These are phyloP conservation scores for Augochlorella aurata DNA, from an alignment of 2,888 invertebrate species.

Conservation along the genomic window DNA sequence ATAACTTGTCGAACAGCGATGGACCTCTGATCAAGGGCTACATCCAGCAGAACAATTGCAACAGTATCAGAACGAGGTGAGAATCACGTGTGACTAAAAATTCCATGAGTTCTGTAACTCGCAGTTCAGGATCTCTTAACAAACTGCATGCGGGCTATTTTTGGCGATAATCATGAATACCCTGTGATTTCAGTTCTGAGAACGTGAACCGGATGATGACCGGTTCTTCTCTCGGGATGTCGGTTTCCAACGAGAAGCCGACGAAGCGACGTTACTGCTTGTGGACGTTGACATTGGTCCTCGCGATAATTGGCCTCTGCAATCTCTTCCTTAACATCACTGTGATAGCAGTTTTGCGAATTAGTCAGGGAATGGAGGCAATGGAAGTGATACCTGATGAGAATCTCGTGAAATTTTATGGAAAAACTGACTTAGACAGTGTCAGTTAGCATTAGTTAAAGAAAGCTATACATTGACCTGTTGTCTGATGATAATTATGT, in stretches of 20 bases:
- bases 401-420: slow-evolving; percentile 90
- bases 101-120: too few species aligned
- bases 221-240: slow-evolving; percentile 43
- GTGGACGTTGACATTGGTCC: slow-evolving; percentile 90
- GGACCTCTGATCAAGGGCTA: slow-evolving; percentile 75
- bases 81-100: not conserved
- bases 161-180: not conserved
- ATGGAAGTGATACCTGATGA: slow-evolving; percentile 91
- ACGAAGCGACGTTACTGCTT: slow-evolving; percentile 81
- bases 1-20: slow-evolving; percentile 79
- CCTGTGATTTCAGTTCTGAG: slow-evolving; percentile 27
- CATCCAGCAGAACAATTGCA: slow-evolving; percentile 56
- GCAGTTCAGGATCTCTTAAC: not conserved
- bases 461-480: not conserved
- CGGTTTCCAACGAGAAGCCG: slow-evolving; percentile 63
- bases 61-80: slow-evolving; percentile 56
- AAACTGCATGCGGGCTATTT: not conserved
- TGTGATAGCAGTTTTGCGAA: slow-evolving; percentile 90
- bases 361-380: slow-evolving; percentile 93
- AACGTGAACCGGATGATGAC: slow-evolving; percentile 52
- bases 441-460: slow-evolving; percentile 77
- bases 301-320: slow-evolving; percentile 87
- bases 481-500: not conserved
- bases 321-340: slow-evolving; percentile 91
- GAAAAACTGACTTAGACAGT: slow-evolving; percentile 89